These are phyloP conservation scores for Drosophila oshimai DNA, from an alignment of 1,140 invertebrate genomes.

Conservation along the genomic window DNA sequence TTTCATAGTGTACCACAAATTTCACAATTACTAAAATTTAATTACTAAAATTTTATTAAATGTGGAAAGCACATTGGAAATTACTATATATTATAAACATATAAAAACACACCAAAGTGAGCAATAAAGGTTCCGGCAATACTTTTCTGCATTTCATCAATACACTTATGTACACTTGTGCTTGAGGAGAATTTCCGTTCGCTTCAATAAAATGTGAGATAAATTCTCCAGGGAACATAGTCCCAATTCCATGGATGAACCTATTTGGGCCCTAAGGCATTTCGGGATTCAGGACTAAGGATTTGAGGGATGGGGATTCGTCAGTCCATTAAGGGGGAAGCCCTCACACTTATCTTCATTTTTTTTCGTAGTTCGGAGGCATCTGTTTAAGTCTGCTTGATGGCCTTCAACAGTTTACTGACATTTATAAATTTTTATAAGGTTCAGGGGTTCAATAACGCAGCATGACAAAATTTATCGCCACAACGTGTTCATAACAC, in stretches of 20 bases:
- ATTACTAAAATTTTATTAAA: too few relatives aligned
- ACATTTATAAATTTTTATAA: slow-evolving; percentile 69
- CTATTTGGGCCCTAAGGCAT: slow-evolving; percentile 11
- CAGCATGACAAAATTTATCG: slow-evolving; percentile 69
- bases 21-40: too few relatives aligned
- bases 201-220: neutral
- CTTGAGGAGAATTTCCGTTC: neutral
- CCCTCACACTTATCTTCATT: neutral
- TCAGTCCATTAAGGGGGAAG: slow-evolving; percentile 2
- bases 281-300: neutral
- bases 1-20: too few relatives aligned
- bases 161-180: neutral
- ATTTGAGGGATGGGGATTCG: neutral
- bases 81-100: too few relatives aligned
- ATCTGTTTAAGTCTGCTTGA: slow-evolving; percentile 23
- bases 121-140: neutral
- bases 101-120: too few relatives aligned
- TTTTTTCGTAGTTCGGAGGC: neutral
- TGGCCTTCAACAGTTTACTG: slow-evolving; percentile 64
- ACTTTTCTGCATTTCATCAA: slow-evolving; percentile 1
- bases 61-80: too few relatives aligned
- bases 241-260: neutral
- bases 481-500: slow-evolving; percentile 65
- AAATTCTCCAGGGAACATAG: neutral
- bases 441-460: slow-evolving; percentile 70